Percentiles rank a stretch among this genome's conserved stretches.
Conservation (phyloP, 2,888 invertebrate species). For the Diabrotica balteata region DNA sequence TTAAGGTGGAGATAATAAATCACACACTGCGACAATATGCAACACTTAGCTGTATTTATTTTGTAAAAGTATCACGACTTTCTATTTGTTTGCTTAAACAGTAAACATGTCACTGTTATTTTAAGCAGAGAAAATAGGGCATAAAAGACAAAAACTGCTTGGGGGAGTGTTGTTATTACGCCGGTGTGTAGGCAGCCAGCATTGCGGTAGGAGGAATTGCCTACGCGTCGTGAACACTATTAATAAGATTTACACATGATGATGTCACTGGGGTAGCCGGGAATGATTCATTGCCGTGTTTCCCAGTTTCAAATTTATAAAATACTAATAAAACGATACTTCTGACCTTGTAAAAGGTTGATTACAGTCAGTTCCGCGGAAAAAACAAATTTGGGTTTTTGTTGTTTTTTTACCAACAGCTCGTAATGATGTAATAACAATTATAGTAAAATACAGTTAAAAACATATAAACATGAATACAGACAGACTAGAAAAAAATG, state of each 20-base stretch:
- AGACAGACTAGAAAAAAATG: too few relatives aligned
- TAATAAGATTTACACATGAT: neutral
- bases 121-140: conserved; percentile 5
- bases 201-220: neutral
- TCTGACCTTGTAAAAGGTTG: conserved; percentile 8
- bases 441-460: too few relatives aligned
- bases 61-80: too few relatives aligned
- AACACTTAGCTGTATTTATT: too few relatives aligned
- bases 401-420: too few relatives aligned
- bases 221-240: conserved; percentile 1
- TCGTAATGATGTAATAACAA: too few relatives aligned
- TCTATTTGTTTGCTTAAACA: too few relatives aligned
- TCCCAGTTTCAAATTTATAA: conserved; percentile 11
- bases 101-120: neutral
- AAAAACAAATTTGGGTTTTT: too few relatives aligned
- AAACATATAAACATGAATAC: too few relatives aligned
- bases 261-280: conserved; percentile 11
- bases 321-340: conserved; percentile 10
- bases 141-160: neutral
- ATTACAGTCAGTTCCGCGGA: too few relatives aligned
- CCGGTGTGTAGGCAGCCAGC: conserved; percentile 12
- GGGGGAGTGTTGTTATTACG: neutral
- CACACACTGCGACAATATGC: too few relatives aligned
- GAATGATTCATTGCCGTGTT: conserved; percentile 16
- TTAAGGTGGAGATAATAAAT: too few relatives aligned